Percentiles rank a stretch among this genome's conserved stretches.
These are phyloP conservation scores for Ellobium chinense DNA, from an alignment of 2,888 invertebrate species.

Conservation along the genomic window DNA sequence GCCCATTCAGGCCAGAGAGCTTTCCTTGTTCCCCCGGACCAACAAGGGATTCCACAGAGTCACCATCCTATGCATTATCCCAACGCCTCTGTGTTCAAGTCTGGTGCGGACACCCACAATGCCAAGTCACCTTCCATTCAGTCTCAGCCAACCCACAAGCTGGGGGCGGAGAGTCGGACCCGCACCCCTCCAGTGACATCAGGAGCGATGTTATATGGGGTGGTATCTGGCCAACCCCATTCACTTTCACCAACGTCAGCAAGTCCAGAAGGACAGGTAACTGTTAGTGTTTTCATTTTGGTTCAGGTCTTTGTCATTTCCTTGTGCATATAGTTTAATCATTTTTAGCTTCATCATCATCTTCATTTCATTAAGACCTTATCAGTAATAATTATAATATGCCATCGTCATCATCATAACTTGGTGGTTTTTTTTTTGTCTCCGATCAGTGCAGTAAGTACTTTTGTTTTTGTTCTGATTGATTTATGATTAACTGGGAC, in stretches of 20 bases:
- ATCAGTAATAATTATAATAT: no score
- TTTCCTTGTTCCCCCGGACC: constrained; percentile 25
- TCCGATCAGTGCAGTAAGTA: no score
- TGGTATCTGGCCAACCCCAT: constrained; percentile 61
- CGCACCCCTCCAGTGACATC: constrained; percentile 54
- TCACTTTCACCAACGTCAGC: constrained; percentile 60
- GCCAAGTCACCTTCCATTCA: constrained; percentile 42
- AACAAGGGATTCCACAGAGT: background rate
- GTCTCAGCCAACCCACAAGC: constrained; percentile 11
- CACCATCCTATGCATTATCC: constrained; percentile 28
- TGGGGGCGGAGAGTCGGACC: constrained; percentile 19
- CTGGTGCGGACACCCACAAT: constrained; percentile 1
- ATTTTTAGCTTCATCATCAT: no score
- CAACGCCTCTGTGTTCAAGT: constrained; percentile 19
- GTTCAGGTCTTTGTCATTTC: background rate
- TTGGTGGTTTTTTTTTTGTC: no score
- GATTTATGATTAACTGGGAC: no score
- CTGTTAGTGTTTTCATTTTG: background rate
- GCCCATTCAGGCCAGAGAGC: constrained; percentile 32
- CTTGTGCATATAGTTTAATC: no score
- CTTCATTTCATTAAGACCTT: no score
- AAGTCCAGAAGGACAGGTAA: constrained; percentile 67
- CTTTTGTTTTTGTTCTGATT: no score
- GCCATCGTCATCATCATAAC: no score
- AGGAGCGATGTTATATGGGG: constrained; percentile 58